Conservation (phyloP, 2,888 invertebrate species). For the Cataglyphis livida region DNA sequence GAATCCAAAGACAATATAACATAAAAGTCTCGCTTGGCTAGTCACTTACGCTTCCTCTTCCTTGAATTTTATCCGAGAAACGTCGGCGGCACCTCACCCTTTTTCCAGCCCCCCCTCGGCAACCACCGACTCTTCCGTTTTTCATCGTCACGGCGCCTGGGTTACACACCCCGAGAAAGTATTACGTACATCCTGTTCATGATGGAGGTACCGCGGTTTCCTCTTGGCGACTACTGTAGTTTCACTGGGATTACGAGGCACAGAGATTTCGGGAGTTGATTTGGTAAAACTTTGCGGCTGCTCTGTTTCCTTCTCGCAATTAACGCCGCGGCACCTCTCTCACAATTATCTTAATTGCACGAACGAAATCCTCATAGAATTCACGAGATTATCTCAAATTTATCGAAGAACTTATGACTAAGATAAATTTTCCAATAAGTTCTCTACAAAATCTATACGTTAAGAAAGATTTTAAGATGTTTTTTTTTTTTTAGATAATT, state of each 20-base stretch:
- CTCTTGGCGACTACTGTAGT: conserved; percentile 34
- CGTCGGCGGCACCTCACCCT: conserved; percentile 59
- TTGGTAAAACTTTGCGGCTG: not conserved
- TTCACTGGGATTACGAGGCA: not conserved
- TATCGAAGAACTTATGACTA: not conserved
- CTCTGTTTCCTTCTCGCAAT: not conserved
- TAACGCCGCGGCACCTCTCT: not conserved
- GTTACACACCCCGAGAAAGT: conserved; percentile 62
- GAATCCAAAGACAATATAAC: conserved; percentile 69
- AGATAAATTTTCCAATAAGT: not conserved
- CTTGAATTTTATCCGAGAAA: conserved; percentile 66
- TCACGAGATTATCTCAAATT: not conserved
- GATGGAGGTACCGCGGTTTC: conserved; percentile 67
- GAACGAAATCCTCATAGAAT: not conserved
- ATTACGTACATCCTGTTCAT: conserved; percentile 70
- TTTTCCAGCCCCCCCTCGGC: conserved; percentile 41
- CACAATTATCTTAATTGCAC: conserved; percentile 28
- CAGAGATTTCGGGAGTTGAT: conserved; percentile 34
- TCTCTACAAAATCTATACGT: not conserved
- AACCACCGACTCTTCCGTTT: conserved; percentile 61
- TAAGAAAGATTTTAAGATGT: no score
- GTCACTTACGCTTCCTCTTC: conserved; percentile 74
- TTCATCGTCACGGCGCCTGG: conserved; percentile 63
- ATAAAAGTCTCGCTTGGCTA: conserved; percentile 71
- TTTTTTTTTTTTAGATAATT: no score